Conservation (phyloP, 2,797 vertebrate genomes). For the Sparus aurata region DNA sequence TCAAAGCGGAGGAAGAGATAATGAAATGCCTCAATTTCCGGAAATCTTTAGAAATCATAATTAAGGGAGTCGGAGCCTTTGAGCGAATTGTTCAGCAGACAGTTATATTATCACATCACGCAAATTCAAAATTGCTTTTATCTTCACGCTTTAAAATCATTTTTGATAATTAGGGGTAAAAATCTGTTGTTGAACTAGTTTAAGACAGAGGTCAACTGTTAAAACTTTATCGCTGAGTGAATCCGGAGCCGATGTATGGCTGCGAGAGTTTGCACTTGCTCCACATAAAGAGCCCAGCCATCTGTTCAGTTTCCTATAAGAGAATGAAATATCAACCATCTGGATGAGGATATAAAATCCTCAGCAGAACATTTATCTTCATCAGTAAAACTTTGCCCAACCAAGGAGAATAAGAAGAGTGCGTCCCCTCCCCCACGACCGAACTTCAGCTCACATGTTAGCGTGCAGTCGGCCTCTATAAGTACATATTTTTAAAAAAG, state of each 20-base stretch:
- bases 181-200: neutral
- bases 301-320: constrained; percentile 60
- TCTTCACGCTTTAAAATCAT: neutral
- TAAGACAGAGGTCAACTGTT: constrained; percentile 25
- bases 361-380: constrained; percentile 61
- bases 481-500: neutral
- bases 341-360: constrained; percentile 58
- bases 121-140: neutral
- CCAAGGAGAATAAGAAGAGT: neutral
- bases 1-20: neutral
- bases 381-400: constrained; percentile 37
- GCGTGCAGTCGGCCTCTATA: neutral
- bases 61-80: constrained; percentile 24
- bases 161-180: neutral
- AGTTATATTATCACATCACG: constrained; percentile 9
- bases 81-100: constrained; percentile 27
- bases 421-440: neutral
- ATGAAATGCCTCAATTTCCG: constrained; percentile 8
- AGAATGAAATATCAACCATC: constrained; percentile 64
- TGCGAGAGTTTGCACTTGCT: constrained; percentile 7
- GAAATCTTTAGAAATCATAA: constrained; percentile 27
- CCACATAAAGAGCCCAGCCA: constrained; percentile 50
- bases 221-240: constrained; percentile 23
- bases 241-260: constrained; percentile 10
- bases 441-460: neutral